Evolutionary conservation across 2,888 invertebrate species (phyloP).

Genomic region (Sericinus montela): DNA sequence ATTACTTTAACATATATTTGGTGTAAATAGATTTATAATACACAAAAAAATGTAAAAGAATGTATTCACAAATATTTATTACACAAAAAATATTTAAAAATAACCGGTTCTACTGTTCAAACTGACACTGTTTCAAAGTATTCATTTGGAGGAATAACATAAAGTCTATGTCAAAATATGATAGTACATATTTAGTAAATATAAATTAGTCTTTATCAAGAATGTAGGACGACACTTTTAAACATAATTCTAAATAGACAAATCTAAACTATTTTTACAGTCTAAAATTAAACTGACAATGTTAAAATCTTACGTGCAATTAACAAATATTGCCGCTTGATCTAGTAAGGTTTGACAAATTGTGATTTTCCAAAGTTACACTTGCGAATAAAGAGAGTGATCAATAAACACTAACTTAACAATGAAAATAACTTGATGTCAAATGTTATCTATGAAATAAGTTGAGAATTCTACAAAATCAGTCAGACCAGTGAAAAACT

Average conservation of each 20-base stretch:
- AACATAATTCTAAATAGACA: neutral
- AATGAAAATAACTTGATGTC: neutral
- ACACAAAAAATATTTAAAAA: neutral
- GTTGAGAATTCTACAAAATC: constrained; percentile 16
- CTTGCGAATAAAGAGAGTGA: too few species aligned
- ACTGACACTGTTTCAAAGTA: neutral
- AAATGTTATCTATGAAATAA: constrained; percentile 4
- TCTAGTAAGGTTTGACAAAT: neutral
- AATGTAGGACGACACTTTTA: neutral
- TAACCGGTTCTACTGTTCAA: too few species aligned
- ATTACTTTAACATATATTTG: too few species aligned
- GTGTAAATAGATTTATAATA: too few species aligned
- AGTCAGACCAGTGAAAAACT: constrained; percentile 25
- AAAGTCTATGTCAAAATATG: neutral
- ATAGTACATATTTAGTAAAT: neutral
- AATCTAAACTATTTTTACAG: neutral
- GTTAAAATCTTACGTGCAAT: neutral
- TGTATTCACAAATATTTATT: neutral
- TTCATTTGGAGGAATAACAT: neutral
- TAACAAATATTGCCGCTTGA: neutral
- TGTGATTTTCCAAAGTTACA: neutral
- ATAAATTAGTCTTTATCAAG: neutral
- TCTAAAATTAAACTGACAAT: neutral
- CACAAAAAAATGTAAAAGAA: too few species aligned
- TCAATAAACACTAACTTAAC: neutral